Evolutionary conservation across 2,888 invertebrate species (phyloP).

Genomic region (Epicampocera succincta): DNA sequence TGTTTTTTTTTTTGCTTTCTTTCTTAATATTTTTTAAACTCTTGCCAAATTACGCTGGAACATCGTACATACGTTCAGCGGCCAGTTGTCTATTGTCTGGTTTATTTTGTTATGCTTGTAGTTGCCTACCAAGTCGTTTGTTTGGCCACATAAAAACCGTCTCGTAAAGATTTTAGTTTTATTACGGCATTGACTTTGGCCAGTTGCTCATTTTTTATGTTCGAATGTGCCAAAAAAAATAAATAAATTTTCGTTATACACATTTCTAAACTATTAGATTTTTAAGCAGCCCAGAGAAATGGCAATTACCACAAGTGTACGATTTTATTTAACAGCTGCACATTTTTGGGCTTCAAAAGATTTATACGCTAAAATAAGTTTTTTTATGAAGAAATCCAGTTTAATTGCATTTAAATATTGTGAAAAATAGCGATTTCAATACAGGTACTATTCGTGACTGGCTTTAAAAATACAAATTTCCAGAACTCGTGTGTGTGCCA

Average conservation of each 20-base stretch:
- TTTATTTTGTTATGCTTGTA: neutral
- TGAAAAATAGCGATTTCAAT: too few species aligned
- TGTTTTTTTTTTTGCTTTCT: neutral
- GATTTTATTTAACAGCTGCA: conserved; percentile 23
- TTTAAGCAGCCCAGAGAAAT: conserved; percentile 44
- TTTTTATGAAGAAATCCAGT: conserved; percentile 1
- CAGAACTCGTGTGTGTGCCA: too few species aligned
- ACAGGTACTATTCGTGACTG: too few species aligned
- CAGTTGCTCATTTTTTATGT: conserved; percentile 1
- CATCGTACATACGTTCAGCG: neutral
- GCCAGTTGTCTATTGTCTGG: neutral
- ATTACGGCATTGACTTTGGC: conserved; percentile 65
- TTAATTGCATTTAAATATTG: neutral
- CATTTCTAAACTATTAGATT: conserved; percentile 28
- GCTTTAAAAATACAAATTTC: too few species aligned
- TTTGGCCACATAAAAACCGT: conserved; percentile 27
- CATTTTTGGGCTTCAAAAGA: neutral
- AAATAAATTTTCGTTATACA: conserved; percentile 13
- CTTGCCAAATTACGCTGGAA: conserved; percentile 29
- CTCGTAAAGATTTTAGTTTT: conserved; percentile 55
- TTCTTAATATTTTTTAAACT: neutral
- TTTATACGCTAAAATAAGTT: conserved; percentile 1
- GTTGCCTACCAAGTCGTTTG: neutral
- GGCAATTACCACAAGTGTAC: conserved; percentile 48
- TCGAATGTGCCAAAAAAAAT: conserved; percentile 50